Base-by-base conservation (phyloP, 2,888 invertebrate species). In the Platycheirus rosarum region DNA sequence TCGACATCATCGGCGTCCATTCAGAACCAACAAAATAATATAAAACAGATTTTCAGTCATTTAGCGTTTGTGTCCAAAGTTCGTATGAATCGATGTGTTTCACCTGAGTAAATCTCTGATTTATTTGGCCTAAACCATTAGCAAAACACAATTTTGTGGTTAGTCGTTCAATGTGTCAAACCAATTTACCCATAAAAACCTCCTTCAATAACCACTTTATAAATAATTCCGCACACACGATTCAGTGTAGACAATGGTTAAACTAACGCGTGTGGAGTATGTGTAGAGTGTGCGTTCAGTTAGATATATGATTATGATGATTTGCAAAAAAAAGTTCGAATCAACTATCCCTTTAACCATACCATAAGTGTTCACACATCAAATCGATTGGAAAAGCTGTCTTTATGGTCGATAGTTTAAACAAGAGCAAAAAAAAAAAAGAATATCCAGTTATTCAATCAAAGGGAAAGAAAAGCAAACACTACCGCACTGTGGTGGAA, bases 291-390 rank as follows among this genome's bases (percentile, higher is more conserved):
- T 23, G n/a, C 3, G 13, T 29, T 13, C 32, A 53, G 55, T 62
- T 26, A 49, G 63, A 51, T 63, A 7, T 80, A 69, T 75, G 79
- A 70, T 76, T 76, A 80, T 76, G 46, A 76, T 76, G 71, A 44
- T 60, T 60, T 48, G 60, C 71, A 71, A 66, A 65, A 65, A 75
- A 70, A 32, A 14, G 40, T 49, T 66, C 51, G 60, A 32, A 32
- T 7, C 23, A 44, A 46, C 29, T 32, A 32, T 68, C 51, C 77
- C n/a, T n/a, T 46, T 44, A 46, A 57, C 13, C 4, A 23, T 42
- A 46, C 49, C 44, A 65, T 35, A 3, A 32, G 35, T 14, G 35
- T 23, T 20, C 26, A 26, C 9, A 44, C 26, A 32, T 42, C 9
- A 70, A 76, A 53, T 76, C 80, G 66, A 76, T 80, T 70, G 48